These are phyloP conservation scores for Carpatolechia fugitivella DNA, from an alignment of 2,888 invertebrate genomes.

Conservation along the genomic window DNA sequence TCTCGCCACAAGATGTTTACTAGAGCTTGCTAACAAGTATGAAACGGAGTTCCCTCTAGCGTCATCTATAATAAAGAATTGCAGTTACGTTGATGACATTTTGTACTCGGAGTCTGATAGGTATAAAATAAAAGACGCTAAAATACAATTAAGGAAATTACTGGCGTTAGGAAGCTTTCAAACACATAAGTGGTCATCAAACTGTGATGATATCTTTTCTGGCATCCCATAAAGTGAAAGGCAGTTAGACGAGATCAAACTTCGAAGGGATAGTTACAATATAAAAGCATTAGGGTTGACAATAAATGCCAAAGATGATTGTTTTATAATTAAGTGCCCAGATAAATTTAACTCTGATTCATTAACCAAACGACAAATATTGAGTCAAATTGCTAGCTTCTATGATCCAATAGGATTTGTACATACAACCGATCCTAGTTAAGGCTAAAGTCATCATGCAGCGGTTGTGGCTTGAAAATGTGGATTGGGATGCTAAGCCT, in stretches of 20 bases:
- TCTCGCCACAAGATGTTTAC: too few species aligned
- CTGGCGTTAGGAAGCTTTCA: neutral
- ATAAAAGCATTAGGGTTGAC: neutral
- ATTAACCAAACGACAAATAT: neutral
- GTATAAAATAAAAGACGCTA: too few species aligned
- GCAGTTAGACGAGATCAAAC: neutral
- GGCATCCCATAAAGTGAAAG: neutral
- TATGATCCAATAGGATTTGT: conserved; percentile 6
- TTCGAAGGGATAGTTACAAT: neutral
- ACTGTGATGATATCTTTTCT: neutral
- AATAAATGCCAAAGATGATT: neutral
- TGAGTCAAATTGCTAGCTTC: neutral
- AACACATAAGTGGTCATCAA: neutral
- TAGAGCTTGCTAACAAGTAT: neutral
- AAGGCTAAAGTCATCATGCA: too few species aligned
- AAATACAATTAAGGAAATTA: neutral
- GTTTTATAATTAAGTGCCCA: neutral
- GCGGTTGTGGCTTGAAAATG: neutral
- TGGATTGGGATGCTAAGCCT: conserved; percentile 1
- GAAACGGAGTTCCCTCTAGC: neutral
- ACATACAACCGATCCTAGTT: conserved; percentile 2
- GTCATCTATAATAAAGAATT: neutral
- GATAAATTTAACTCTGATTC: neutral
- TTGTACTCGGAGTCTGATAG: neutral
- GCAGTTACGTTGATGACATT: neutral